phyloP scores from a whole-genome alignment of 2,888 invertebrate species.

The Steinernema hermaphroditum region DNA sequence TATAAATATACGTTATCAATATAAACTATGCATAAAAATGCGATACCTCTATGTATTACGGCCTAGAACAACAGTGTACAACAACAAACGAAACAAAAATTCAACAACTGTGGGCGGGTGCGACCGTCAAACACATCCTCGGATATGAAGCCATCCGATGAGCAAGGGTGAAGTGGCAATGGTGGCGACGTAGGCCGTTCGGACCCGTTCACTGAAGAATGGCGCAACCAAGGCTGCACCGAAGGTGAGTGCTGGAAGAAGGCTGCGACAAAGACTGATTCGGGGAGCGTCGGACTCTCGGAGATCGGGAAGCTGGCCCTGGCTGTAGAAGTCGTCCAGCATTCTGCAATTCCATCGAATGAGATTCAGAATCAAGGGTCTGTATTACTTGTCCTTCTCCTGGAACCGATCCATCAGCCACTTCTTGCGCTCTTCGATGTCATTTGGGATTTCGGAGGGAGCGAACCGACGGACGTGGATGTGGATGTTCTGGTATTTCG shows the following conservation, averaged over 20 bases:
- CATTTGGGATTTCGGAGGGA: slow-evolving; percentile 44
- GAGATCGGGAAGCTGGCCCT: slow-evolving; percentile 36
- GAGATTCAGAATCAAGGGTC: background rate
- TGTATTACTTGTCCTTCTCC: slow-evolving; percentile 49
- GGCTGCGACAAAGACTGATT: slow-evolving; percentile 45
- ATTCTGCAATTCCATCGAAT: slow-evolving; percentile 41
- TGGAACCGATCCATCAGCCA: slow-evolving; percentile 54
- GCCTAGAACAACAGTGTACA: background rate
- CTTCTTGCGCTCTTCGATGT: slow-evolving; percentile 38
- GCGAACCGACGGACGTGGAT: slow-evolving; percentile 39
- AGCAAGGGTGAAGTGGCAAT: slow-evolving; percentile 51
- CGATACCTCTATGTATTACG: background rate
- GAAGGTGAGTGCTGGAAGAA: slow-evolving; percentile 52
- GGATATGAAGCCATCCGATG: slow-evolving; percentile 49
- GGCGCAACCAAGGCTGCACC: slow-evolving; percentile 48
- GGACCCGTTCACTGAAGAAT: slow-evolving; percentile 43
- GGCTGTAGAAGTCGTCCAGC: slow-evolving; percentile 44
- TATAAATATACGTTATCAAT: background rate
- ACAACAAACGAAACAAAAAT: background rate
- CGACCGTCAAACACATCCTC: slow-evolving; percentile 45
- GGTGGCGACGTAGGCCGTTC: slow-evolving; percentile 46
- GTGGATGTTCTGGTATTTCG: slow-evolving; percentile 35
- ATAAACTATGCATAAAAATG: background rate
- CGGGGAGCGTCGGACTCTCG: slow-evolving; percentile 40
- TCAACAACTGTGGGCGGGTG: background rate